Percentiles rank a stretch among this genome's conserved stretches.
Evolutionary conservation across 2,113 vertebrate genomes (phyloP).

Genomic region (Muscicapa adusta): DNA sequence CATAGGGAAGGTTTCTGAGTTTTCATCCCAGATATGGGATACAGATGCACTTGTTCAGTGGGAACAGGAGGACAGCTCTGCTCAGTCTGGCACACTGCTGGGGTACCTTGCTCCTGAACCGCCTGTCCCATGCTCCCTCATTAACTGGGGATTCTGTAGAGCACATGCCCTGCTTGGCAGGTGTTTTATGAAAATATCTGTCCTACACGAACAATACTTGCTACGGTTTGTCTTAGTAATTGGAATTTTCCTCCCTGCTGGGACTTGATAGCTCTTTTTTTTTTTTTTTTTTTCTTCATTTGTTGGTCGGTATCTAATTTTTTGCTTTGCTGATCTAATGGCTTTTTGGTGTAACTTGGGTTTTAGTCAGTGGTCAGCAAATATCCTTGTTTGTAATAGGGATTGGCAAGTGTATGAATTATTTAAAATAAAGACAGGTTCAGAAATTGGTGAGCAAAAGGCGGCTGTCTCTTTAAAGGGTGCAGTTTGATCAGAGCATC

Average conservation of each 20-base stretch:
- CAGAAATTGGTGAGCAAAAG: conserved; percentile 3
- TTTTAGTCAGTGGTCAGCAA: conserved; percentile 12
- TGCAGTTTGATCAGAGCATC: conserved; percentile 33
- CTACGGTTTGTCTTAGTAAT: conserved; percentile 32
- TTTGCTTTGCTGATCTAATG: conserved; percentile 28
- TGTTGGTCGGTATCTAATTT: not conserved
- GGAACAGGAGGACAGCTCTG: not conserved
- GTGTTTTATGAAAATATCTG: conserved; percentile 22
- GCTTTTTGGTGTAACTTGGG: not conserved
- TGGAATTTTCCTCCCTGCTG: conserved; percentile 43
- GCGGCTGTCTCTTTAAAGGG: conserved; percentile 47
- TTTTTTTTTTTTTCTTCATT: not conserved
- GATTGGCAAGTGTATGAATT: not conserved
- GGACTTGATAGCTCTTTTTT: not conserved
- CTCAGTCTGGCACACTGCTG: not conserved
- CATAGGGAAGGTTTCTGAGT: not conserved
- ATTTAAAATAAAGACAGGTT: conserved; percentile 27
- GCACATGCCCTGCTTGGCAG: conserved; percentile 1
- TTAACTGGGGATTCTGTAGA: not conserved
- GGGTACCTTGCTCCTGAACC: not conserved
- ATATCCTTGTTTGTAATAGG: not conserved
- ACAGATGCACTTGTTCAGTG: not conserved
- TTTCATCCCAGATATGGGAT: not conserved
- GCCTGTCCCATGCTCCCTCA: not conserved
- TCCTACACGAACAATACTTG: not conserved